These are phyloP conservation scores for Saguinus midas DNA, from an alignment of 2,113 vertebrate genomes.

Conservation along the genomic window DNA sequence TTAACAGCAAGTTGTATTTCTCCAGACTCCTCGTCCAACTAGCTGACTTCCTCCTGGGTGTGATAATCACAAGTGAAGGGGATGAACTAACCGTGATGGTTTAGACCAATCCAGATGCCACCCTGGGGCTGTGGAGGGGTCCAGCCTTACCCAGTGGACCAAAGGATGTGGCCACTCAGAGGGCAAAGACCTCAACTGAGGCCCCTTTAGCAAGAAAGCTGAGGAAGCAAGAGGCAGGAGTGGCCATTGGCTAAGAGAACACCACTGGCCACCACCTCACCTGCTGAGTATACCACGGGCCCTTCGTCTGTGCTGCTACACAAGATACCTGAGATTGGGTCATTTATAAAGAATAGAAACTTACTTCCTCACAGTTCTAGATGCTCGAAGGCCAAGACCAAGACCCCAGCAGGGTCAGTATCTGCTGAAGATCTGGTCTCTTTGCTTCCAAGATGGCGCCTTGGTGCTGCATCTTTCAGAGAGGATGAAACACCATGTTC, in stretches of 20 bases:
- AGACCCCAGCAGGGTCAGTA: no score
- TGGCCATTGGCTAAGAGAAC: neutral
- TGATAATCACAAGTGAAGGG: neutral
- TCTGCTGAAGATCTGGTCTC: no score
- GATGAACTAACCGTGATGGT: neutral
- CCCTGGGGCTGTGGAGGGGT: neutral
- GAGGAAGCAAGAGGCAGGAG: neutral
- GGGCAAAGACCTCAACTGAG: neutral
- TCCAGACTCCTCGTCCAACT: neutral
- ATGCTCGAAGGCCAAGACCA: no score
- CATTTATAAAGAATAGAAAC: no score
- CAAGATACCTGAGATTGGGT: neutral
- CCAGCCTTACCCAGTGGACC: neutral
- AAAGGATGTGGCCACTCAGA: neutral
- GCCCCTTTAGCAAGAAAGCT: neutral
- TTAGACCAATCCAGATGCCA: neutral
- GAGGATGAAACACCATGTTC: no score
- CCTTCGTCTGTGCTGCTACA: neutral
- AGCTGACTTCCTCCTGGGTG: neutral
- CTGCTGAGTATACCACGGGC: no score
- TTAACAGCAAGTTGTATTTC: neutral
- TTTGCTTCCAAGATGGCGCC: no score
- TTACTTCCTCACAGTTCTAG: no score
- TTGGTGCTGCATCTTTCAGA: no score
- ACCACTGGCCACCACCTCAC: neutral